Evolutionary conservation across 2,888 invertebrate species (phyloP).

Genomic region (Trachelus iudaicus): DNA sequence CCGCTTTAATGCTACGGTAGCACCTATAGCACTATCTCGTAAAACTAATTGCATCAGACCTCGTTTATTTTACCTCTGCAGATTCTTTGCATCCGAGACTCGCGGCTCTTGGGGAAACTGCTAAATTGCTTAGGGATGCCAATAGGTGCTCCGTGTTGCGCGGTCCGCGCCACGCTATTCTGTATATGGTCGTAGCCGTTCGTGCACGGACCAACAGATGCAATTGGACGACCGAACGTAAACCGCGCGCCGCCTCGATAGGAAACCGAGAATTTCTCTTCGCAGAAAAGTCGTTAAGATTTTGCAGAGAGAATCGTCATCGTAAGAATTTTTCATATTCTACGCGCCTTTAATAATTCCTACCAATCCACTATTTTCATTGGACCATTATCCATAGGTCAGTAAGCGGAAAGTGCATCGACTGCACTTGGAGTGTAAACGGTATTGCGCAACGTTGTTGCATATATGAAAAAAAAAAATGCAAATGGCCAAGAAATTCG

Average conservation of each 20-base stretch:
- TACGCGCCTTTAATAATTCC: neutral
- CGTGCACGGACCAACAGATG: constrained; percentile 15
- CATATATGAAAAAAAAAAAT: neutral
- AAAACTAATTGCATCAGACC: constrained; percentile 61
- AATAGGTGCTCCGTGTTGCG: constrained; percentile 10
- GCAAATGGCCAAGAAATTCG: neutral
- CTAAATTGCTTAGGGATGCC: neutral
- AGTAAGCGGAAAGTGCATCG: neutral
- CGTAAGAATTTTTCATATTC: neutral
- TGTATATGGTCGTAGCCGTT: constrained; percentile 14
- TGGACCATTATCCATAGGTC: neutral
- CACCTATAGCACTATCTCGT: constrained; percentile 47
- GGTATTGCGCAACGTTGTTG: neutral
- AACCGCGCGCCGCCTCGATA: constrained; percentile 19
- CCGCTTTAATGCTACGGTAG: constrained; percentile 52
- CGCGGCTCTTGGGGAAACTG: constrained; percentile 16
- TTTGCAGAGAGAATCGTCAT: neutral
- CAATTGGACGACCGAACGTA: constrained; percentile 43
- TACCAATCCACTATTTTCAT: neutral
- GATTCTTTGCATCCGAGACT: constrained; percentile 27
- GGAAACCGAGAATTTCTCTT: constrained; percentile 8
- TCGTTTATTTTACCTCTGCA: constrained; percentile 47
- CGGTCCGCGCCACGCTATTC: constrained; percentile 22
- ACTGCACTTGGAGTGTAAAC: neutral
- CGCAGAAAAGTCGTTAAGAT: neutral